Base-by-base conservation (phyloP, 1,140 invertebrate genomes). In the Euwallacea similis region DNA sequence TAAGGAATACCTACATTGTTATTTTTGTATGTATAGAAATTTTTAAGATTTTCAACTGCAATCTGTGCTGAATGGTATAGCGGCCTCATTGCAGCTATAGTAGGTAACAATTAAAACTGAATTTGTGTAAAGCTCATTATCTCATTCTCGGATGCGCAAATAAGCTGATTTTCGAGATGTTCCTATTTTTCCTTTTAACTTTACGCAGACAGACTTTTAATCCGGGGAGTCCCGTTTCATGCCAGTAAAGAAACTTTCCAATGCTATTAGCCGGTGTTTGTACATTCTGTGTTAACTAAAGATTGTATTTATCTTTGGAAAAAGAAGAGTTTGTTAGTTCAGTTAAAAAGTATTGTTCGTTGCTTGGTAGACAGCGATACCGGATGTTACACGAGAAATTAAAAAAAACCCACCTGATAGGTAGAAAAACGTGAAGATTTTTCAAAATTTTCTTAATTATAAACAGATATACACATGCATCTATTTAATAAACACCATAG, bases 121-220 rank as follows among this genome's bases (percentile, higher is more conserved):
- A 61, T 61, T 61, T 61, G 42, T 43, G 59, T 61, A 61, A 61
- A 61, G 21, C 59, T 41, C 59, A 61, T 61, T 61, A 61, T 61
- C 59, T 61, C 42, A 3, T 61, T 61, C 59, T 43, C 33, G 21
- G 59, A 61, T 41, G 42, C 42, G 33, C 42, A 42, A 61, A n/a
- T 43, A 42, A 61, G 59, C 21, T 58, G 55, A 15, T 61, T 61
- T 61, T 61, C 41, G 43, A 61, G 59, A 61, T 42, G 11, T 61
- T 43, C 7, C 6, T 61, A n/a, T 61, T 42, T 42, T 61, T 61
- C 59, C 16, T 61, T 61, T 61, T 21, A 13, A 15, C 10, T 56
- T n/a, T 56, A 50, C 6, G 46, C 13, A 50, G 46, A 33, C 21
- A 33, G 21, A 33, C 21, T 33, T 33, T 50, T 50, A 33, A 61